Base-by-base conservation (phyloP, 2,888 invertebrate species). In the Diarsia brunnea region DNA sequence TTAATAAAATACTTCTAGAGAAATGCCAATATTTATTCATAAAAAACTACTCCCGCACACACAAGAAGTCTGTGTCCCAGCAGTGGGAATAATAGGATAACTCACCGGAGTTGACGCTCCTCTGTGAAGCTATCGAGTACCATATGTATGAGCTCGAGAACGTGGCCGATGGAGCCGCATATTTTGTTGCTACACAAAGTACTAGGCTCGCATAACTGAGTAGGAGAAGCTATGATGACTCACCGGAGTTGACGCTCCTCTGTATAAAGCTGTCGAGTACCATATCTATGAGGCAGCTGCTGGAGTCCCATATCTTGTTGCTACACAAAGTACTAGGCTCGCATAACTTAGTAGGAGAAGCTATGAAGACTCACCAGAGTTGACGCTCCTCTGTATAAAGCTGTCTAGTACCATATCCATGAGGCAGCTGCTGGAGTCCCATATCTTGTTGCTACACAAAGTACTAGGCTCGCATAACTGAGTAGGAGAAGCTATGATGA, bases 211-310 rank as follows among this genome's bases (percentile, higher is more conserved):
- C 51, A 51, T 51, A 51, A 51, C 21, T 21, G 21, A 51, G 51
- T 21, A 51, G 10, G 51, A 51, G 51, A 51, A 51, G 51, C 51
- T 11, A 51, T 51, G 51, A 51, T 11, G 21, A 51, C 51, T 51
- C 51, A 51, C 51, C 51, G 21, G 51, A 98, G 69, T 98, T 98
- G 38, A 99, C 98, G 61, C 98, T 99, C 83, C 98, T 97, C 90
- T 99, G 99, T 91, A 99, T 98, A 90, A 99, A 99, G 94, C 99
- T 99, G 91, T 99, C 99, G 61, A 99, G 96, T 55, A 99, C 99
- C 97, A 99, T 99, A 91, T 99, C 99, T 43, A 99, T 98, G 4
- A 99, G 97, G 89, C 98, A 98, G 0, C 99, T 99, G 68, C 99
- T 98, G 55, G 99, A 99, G 70, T 99, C 99, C 99, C 38, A 38